A percentile compares a stretch with the other conserved stretches of the same genome.
Conservation (phyloP, 2,888 invertebrate genomes). For the Thereva nobilitata region DNA sequence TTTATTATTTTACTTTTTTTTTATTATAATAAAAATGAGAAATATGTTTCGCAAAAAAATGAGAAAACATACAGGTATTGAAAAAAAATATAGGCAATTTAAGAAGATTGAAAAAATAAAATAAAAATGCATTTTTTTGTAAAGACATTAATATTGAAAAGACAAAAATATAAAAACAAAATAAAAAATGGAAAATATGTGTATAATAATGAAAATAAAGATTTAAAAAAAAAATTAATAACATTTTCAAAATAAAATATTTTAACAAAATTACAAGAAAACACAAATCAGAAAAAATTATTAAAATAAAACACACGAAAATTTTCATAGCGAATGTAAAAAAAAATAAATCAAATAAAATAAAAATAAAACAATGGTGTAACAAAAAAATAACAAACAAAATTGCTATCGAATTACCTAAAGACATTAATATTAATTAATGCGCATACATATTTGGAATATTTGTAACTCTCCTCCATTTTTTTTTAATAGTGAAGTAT, state of each 20-base stretch:
- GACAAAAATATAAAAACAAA: not conserved
- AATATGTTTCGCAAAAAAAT: constrained; percentile 2
- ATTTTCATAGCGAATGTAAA: constrained; percentile 33
- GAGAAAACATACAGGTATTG: constrained; percentile 29
- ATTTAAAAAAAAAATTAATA: not conserved
- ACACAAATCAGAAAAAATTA: constrained; percentile 13
- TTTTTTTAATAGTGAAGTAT: too few relatives aligned
- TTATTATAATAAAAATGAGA: not conserved
- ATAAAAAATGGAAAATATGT: constrained; percentile 18
- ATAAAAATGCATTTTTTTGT: constrained; percentile 34
- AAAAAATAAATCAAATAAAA: constrained; percentile 3
- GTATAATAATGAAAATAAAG: constrained; percentile 13
- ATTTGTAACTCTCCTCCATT: too few relatives aligned
- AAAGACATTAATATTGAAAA: constrained; percentile 13
- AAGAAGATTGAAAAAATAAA: constrained; percentile 19
- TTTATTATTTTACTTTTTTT: not conserved
- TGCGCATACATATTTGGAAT: too few relatives aligned
- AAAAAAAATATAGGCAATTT: constrained; percentile 21
- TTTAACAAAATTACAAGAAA: constrained; percentile 9
- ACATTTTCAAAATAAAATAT: constrained; percentile 10
- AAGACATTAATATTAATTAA: too few relatives aligned
- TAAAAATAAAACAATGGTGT: not conserved
- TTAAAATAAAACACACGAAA: constrained; percentile 9
- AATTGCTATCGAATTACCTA: not conserved
- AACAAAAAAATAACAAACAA: not conserved